These are phyloP conservation scores for Drosophila meridionalis DNA, from an alignment of 2,888 invertebrate genomes.

Conservation along the genomic window DNA sequence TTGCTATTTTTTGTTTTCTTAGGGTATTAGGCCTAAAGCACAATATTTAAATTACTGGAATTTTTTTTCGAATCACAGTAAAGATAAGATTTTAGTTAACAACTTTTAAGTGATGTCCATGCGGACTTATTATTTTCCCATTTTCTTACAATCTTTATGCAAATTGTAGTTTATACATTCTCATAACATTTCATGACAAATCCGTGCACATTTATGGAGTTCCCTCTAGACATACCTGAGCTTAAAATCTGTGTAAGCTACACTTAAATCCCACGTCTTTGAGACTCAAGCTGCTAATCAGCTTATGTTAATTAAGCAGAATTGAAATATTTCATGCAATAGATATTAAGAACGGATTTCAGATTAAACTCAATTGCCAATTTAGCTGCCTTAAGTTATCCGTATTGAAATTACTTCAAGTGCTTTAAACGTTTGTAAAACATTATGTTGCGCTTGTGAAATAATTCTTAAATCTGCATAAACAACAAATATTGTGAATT, in stretches of 20 bases:
- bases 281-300: background rate
- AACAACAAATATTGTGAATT: constrained; percentile 34
- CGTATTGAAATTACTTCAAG: background rate
- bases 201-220: background rate
- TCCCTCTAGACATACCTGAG: background rate
- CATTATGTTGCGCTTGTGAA: background rate
- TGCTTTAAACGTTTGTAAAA: background rate
- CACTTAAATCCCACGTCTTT: background rate
- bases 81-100: no score
- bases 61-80: no score
- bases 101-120: no score
- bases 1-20: no score
- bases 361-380: background rate
- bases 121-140: no score
- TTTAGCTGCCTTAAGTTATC: background rate
- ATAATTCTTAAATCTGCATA: constrained; percentile 8
- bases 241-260: background rate
- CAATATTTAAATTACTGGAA: no score
- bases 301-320: constrained; percentile 8
- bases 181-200: no score
- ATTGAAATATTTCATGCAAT: constrained; percentile 7
- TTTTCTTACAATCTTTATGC: no score
- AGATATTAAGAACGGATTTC: background rate
- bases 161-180: no score
- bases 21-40: no score